These are phyloP conservation scores for Exaiptasia diaphana DNA, from an alignment of 64 coral and sea anemone genomes.

Conservation along the genomic window DNA sequence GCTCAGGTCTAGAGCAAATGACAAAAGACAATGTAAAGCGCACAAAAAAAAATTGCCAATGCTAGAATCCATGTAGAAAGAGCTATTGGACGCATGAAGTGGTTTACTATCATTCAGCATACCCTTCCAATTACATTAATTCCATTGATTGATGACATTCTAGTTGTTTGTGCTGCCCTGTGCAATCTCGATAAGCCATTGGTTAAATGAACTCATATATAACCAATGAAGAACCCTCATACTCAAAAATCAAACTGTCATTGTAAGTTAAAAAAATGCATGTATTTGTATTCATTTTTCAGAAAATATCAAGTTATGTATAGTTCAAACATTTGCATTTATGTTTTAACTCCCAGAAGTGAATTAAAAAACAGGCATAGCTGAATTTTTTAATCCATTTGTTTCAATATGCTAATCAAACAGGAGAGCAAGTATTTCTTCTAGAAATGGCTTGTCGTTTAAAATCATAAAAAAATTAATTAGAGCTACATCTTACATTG, in stretches of 20 bases:
- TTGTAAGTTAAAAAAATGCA: not conserved
- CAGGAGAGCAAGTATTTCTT: not conserved
- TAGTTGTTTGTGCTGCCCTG: conserved; percentile 21
- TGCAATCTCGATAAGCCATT: conserved; percentile 10
- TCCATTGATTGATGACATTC: conserved; percentile 41
- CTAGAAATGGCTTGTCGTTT: not conserved
- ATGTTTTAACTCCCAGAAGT: not conserved
- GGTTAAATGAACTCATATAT: not conserved
- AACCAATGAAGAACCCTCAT: not conserved
- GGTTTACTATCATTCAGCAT: conserved; percentile 32
- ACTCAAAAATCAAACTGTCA: not conserved
- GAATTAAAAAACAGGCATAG: not conserved
- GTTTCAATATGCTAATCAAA: too few species aligned
- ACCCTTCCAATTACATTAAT: conserved; percentile 20
- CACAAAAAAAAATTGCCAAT: conserved; percentile 37
- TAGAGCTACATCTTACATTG: too few species aligned
- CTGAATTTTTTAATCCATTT: too few species aligned
- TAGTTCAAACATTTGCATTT: not conserved
- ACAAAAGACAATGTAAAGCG: conserved; percentile 17
- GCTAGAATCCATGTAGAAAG: conserved; percentile 33
- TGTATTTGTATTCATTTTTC: not conserved
- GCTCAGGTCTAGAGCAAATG: conserved; percentile 53
- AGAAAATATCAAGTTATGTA: not conserved
- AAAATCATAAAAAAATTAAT: too few species aligned
- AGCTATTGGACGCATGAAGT: conserved; percentile 37